These are phyloP conservation scores for Drosophila orena DNA, from an alignment of 1,140 invertebrate genomes.

Conservation along the genomic window DNA sequence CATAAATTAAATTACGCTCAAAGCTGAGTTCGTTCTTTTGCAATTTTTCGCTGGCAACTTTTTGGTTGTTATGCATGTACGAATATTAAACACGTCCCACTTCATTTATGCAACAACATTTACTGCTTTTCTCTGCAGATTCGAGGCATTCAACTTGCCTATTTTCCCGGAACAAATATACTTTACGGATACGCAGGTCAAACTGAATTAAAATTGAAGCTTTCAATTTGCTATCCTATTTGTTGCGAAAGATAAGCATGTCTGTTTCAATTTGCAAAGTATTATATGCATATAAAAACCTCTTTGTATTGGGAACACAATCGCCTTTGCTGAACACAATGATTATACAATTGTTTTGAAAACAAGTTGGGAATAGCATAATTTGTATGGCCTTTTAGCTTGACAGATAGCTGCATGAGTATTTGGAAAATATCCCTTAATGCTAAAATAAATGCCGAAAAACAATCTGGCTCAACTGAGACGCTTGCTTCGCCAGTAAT, in stretches of 20 bases:
- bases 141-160: neutral
- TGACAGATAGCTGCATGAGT: neutral
- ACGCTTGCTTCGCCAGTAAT: neutral
- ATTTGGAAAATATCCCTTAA: neutral
- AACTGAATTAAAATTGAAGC: neutral
- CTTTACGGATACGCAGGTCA: neutral
- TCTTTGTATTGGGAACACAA: neutral
- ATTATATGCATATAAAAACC: neutral
- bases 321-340: too few species aligned
- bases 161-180: neutral
- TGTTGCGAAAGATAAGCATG: neutral
- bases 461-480: neutral
- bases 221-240: neutral
- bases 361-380: too few species aligned
- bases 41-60: neutral
- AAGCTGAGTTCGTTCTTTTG: neutral
- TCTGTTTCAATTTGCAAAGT: neutral
- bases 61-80: neutral
- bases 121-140: neutral
- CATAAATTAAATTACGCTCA: constrained; percentile 2
- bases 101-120: constrained; percentile 3
- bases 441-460: neutral
- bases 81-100: constrained; percentile 1
- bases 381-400: too few species aligned
- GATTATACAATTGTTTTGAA: too few species aligned